Percentiles rank a stretch among this genome's conserved stretches.
Conservation (phyloP, 2,888 invertebrate genomes). For the Melipona beecheii region DNA sequence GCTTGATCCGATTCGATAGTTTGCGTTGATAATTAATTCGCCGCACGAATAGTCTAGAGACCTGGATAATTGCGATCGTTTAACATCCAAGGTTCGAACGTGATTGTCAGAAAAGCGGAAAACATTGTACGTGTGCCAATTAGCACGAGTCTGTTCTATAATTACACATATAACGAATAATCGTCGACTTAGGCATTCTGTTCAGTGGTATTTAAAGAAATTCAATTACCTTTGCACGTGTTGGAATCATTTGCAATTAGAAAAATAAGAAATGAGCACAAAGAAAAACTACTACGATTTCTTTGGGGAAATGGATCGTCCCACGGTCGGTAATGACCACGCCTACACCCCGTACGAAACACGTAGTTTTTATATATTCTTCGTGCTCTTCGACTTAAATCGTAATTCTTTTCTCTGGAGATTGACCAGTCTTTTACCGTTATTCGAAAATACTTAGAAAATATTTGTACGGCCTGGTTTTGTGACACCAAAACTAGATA, state of each 20-base stretch:
- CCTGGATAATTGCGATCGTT: conserved; percentile 34
- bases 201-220: conserved; percentile 1
- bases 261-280: background rate
- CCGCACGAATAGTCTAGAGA: conserved; percentile 8
- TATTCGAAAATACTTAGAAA: conserved; percentile 63
- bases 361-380: background rate
- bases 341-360: background rate
- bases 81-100: conserved; percentile 28
- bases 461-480: conserved; percentile 62
- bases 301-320: background rate
- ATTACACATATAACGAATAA: conserved; percentile 45
- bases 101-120: conserved; percentile 39
- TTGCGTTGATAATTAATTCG: conserved; percentile 52
- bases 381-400: background rate
- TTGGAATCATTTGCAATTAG: background rate
- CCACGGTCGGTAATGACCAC: conserved; percentile 17
- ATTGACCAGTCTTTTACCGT: conserved; percentile 47
- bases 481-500: conserved; percentile 49
- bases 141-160: conserved; percentile 45
- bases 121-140: conserved; percentile 57
- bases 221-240: background rate
- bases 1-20: background rate
- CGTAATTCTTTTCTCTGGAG: conserved; percentile 27
- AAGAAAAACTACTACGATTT: background rate
- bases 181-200: conserved; percentile 32